These are phyloP conservation scores for Heloderma charlesbogerti DNA, from an alignment of 2,113 vertebrate genomes.

Conservation along the genomic window DNA sequence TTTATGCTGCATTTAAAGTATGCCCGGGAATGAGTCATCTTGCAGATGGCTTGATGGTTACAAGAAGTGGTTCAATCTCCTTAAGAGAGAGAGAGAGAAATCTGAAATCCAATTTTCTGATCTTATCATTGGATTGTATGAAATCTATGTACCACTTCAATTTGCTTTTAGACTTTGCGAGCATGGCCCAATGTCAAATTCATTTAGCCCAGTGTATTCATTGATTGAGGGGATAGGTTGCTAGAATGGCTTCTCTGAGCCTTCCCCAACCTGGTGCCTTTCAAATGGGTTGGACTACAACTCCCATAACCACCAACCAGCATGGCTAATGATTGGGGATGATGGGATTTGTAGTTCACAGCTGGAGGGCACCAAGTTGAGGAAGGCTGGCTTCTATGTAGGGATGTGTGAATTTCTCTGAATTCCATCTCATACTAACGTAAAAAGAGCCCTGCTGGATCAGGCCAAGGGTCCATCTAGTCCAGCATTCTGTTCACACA, in stretches of 20 bases:
- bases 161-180: background rate
- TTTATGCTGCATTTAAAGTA: constrained; percentile 10
- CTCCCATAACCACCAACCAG: no score
- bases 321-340: no score
- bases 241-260: background rate
- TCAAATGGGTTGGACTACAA: no score
- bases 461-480: no score
- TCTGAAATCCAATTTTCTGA: constrained; percentile 24
- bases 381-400: no score
- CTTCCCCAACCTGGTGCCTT: no score
- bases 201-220: background rate
- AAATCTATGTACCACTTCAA: constrained; percentile 26
- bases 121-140: constrained; percentile 29
- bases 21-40: constrained; percentile 49
- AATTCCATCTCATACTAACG: no score
- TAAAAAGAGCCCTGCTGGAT: no score
- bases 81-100: constrained; percentile 10
- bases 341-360: no score
- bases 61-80: constrained; percentile 25
- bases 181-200: background rate
- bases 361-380: no score
- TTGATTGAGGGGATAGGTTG: background rate
- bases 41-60: constrained; percentile 35
- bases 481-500: no score
- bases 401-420: no score